phyloP scores from a whole-genome alignment of 2,888 invertebrate genomes.

The Cheiracanthium punctorium region DNA sequence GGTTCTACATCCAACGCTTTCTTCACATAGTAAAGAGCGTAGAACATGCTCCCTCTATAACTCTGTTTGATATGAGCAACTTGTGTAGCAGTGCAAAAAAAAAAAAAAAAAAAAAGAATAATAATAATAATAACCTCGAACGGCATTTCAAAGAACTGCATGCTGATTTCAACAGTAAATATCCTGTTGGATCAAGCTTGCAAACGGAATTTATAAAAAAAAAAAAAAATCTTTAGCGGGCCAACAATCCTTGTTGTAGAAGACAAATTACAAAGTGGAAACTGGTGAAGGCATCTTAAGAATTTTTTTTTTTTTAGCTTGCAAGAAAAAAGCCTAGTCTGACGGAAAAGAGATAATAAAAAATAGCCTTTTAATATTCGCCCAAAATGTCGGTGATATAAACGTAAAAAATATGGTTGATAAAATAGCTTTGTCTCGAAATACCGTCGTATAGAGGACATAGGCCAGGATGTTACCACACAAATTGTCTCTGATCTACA shows the following conservation, averaged over 20 bases:
- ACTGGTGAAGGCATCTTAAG: not conserved
- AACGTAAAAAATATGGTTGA: too few relatives aligned
- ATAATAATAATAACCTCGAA: not conserved
- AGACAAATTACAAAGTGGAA: conserved; percentile 2
- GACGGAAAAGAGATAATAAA: not conserved
- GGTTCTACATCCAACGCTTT: too few relatives aligned
- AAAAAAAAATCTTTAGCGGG: not conserved
- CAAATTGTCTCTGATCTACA: not conserved
- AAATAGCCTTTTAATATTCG: not conserved
- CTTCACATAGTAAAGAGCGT: too few relatives aligned
- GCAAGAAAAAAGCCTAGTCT: not conserved
- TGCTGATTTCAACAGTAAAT: conserved; percentile 8
- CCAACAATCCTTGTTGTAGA: conserved; percentile 17
- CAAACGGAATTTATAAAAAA: not conserved
- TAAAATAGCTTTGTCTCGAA: too few relatives aligned
- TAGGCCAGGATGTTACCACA: too few relatives aligned
- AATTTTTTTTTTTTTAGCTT: not conserved
- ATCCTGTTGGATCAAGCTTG: not conserved
- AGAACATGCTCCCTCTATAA: too few relatives aligned
- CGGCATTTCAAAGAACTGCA: not conserved
- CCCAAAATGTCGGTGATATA: too few relatives aligned
- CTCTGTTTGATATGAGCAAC: conserved; percentile 29
- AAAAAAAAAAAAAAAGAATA: not conserved
- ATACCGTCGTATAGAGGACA: too few relatives aligned
- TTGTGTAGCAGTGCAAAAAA: conserved; percentile 17